Conservation (phyloP, 2,797 vertebrate genomes). For the Sylvilagus floridanus region DNA sequence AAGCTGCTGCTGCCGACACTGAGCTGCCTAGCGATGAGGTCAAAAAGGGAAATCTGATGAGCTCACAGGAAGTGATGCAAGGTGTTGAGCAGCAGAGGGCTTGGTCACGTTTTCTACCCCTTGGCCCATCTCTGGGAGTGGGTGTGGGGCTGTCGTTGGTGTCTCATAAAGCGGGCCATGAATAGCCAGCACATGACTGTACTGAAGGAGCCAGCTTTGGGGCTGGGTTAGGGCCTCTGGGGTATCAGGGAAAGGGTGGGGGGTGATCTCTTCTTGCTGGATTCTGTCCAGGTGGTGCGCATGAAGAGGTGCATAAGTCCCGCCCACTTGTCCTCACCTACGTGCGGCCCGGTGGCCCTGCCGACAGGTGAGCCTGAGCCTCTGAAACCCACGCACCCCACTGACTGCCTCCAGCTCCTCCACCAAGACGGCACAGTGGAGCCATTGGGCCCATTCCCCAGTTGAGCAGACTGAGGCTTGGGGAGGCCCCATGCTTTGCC, state of each 20-base stretch:
- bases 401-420: background rate
- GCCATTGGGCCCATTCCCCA: background rate
- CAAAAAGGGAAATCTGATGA: background rate
- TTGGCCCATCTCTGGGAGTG: background rate
- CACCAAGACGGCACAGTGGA: background rate
- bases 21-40: background rate
- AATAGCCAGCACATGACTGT: background rate
- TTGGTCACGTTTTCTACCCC: background rate
- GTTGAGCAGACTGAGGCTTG: background rate
- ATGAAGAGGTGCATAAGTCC: slow-evolving; percentile 97
- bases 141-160: background rate
- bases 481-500: background rate
- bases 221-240: background rate
- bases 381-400: fast-evolving
- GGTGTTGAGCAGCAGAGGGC: background rate
- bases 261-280: slow-evolving; percentile 55
- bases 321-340: slow-evolving; percentile 96
- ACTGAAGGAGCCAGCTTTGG: background rate
- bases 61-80: background rate
- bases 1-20: background rate
- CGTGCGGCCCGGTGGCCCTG: slow-evolving; percentile 95
- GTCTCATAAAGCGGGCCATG: background rate
- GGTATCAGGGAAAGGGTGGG: background rate
- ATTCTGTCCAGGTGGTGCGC: slow-evolving; percentile 91
- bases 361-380: slow-evolving; percentile 93